These are phyloP conservation scores for Aurelia sp. DNA, from an alignment of 30 jellyfish, hydroid and myxozoan species.

Conservation along the genomic window DNA sequence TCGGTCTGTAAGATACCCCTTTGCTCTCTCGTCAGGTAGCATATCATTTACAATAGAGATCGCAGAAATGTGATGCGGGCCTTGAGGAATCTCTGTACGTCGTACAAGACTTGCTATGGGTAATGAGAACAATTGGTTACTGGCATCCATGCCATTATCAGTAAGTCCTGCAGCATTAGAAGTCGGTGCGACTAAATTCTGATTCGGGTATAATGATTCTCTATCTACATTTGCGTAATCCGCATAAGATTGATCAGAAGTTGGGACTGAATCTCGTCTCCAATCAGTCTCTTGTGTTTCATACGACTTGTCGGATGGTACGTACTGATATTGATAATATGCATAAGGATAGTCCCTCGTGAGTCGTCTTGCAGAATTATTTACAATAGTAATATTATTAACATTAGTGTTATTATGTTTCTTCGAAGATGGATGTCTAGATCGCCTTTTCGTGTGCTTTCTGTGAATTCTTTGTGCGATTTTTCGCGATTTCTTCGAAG, in stretches of 20 bases:
- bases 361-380: slow-evolving; percentile 42
- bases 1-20: slow-evolving; percentile 34
- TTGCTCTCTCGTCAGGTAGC: slow-evolving; percentile 41
- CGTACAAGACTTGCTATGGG: slow-evolving; percentile 70
- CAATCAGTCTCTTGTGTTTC: slow-evolving; percentile 74
- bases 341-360: slow-evolving; percentile 76
- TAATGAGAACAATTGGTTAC: slow-evolving; percentile 43
- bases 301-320: slow-evolving; percentile 62
- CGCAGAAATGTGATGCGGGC: slow-evolving; percentile 60
- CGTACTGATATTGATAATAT: slow-evolving; percentile 62
- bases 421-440: slow-evolving; percentile 11
- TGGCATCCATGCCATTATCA: slow-evolving; percentile 12
- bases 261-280: slow-evolving; percentile 61
- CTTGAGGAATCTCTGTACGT: slow-evolving; percentile 57
- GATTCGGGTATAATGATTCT: slow-evolving; percentile 35
- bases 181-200: slow-evolving; percentile 26
- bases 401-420: slow-evolving; percentile 13
- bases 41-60: slow-evolving; percentile 61
- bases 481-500: slow-evolving; percentile 34
- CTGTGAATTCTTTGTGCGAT: slow-evolving; percentile 51
- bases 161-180: slow-evolving; percentile 8
- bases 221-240: slow-evolving; percentile 30
- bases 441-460: slow-evolving; percentile 78
- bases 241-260: slow-evolving; percentile 28
- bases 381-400: slow-evolving; percentile 5